These are phyloP conservation scores for Dryocosmus kuriphilus DNA, from an alignment of 2,888 invertebrate species.

Conservation along the genomic window DNA sequence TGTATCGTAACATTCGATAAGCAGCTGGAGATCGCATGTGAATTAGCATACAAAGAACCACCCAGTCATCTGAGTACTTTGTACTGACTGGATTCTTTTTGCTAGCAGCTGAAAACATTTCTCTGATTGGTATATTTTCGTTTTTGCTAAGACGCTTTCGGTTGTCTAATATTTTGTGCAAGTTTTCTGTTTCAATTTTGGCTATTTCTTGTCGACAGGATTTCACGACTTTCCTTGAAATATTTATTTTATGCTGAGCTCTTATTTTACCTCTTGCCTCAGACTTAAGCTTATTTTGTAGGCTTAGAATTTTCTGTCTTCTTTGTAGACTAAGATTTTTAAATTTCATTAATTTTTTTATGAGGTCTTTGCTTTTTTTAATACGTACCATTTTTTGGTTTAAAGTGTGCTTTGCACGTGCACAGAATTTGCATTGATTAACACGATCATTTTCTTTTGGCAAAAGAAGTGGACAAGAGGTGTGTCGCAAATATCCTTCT, in stretches of 20 bases:
- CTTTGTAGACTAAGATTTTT: not conserved
- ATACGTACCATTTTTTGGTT: not conserved
- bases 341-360: not conserved
- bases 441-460: not conserved
- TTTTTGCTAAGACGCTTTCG: not conserved
- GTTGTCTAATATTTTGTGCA: not conserved
- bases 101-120: not conserved
- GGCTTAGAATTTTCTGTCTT: not conserved
- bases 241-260: not conserved
- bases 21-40: slow-evolving; percentile 18
- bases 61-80: not conserved
- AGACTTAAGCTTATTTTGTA: not conserved
- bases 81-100: not conserved
- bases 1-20: not conserved
- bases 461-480: not conserved
- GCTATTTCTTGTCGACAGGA: not conserved
- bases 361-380: not conserved
- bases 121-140: not conserved
- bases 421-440: not conserved
- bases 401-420: not conserved
- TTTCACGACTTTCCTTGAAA: not conserved
- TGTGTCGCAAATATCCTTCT: slow-evolving; percentile 13
- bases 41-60: not conserved
- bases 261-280: not conserved
- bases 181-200: not conserved